These are phyloP conservation scores for Hetaerina titia DNA, from an alignment of 2,888 invertebrate genomes.

Conservation along the genomic window DNA sequence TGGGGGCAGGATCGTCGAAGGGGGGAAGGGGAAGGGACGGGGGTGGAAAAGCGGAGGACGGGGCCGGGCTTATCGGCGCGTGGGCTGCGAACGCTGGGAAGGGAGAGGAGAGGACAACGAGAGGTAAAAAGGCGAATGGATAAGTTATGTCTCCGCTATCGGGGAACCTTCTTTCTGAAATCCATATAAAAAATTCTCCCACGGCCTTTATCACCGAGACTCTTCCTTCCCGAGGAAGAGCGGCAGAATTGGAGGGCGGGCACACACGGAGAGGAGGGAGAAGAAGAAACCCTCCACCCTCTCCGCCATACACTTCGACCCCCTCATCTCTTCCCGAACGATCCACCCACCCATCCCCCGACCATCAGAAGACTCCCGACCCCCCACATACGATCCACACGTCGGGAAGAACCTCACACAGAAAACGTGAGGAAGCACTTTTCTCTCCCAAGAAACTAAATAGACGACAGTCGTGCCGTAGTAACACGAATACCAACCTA, in stretches of 20 bases:
- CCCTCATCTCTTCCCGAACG: neutral
- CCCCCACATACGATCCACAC: no score
- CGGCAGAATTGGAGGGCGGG: neutral
- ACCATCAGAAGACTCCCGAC: neutral
- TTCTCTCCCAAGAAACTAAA: no score
- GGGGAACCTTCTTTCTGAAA: conserved; percentile 48
- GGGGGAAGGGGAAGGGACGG: neutral
- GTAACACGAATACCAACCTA: no score
- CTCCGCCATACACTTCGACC: neutral
- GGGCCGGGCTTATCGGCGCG: neutral
- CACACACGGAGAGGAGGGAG: neutral
- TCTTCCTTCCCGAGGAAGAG: conserved; percentile 18
- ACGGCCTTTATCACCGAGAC: conserved; percentile 48
- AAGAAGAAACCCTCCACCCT: neutral
- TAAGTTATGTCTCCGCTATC: conserved; percentile 63
- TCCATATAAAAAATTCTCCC: conserved; percentile 65
- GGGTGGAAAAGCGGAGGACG: neutral
- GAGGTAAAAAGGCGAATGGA: conserved; percentile 63
- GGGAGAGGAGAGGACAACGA: neutral
- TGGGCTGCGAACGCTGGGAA: neutral
- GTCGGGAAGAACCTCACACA: neutral
- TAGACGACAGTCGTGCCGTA: no score
- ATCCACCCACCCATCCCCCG: neutral
- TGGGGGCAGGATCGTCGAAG: neutral
- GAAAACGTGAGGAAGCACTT: neutral